Evolutionary conservation across 2,888 invertebrate genomes (phyloP), one percentile per base, ranked within the genome.

Genomic region (Eupeodes luniger): DNA sequence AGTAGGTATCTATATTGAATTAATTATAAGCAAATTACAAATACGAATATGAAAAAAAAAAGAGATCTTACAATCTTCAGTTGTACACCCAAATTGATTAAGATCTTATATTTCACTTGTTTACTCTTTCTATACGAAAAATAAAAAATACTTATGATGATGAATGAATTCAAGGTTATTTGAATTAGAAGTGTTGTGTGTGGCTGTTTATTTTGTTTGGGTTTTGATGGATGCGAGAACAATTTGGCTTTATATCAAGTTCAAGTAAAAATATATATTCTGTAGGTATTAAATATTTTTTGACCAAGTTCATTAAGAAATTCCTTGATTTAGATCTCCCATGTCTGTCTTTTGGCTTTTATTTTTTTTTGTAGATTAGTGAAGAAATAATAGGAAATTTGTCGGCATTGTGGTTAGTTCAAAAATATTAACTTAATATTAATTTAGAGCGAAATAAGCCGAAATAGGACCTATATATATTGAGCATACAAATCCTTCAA

Each of bases 51-150:
- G 19, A 19, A 5, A 44, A 19, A 5, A 44, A 62, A 7, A 49
- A 12, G 5, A 47, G 2, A 47, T 16, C 51, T 51, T 0, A 34
- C n/a, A 67, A 4, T 53, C 51, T 69, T 53, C 34, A 16, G 11
- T 53, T 53, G 51, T 53, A 69, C 53, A 16, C n/a, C 69, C 36
- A 36, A 53, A 36, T 53, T 69, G n/a, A 69, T 69, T 69, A 69
- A 53, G 53, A 40, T 69, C 36, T 69, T 16, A 53, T 69, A 47
- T 69, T 36, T 53, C 16, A 67, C 34, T 51, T 67, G 4, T 69
- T 53, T 67, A 34, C 51, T 67, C 47, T 66, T 14, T 66, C 10
- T 53, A 6, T 66, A 16, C 66, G 49, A 14, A 66, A 27, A 66
- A 49, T 49, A 62, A 64, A 19, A 59, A 34, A 1, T 6, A 59